Percentiles rank a stretch among this genome's conserved stretches.
Evolutionary conservation across 2,113 vertebrate genomes (phyloP).

Genomic region (Scytalopus superciliaris): DNA sequence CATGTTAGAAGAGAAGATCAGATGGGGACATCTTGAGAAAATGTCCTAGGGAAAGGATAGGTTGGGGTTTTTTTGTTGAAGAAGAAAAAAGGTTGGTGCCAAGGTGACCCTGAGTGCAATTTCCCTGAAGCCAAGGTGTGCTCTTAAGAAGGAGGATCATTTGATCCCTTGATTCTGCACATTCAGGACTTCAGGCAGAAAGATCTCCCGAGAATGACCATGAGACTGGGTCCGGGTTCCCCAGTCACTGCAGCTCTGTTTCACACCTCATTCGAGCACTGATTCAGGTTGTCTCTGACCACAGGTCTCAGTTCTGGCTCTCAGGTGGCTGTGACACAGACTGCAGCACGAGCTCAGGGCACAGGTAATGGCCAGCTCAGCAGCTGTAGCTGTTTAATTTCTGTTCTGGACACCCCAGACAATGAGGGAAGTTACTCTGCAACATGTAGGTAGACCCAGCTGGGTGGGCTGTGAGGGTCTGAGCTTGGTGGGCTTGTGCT

Average conservation of each 20-base stretch:
- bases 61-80: neutral
- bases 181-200: neutral
- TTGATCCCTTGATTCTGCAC: neutral
- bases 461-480: neutral
- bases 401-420: neutral
- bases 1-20: neutral
- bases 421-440: neutral
- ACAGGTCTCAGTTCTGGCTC: neutral
- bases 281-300: neutral
- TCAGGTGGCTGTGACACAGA: neutral
- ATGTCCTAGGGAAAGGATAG: neutral
- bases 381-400: neutral
- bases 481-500: neutral
- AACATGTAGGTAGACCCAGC: fast-evolving
- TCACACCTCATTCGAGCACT: neutral
- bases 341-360: neutral
- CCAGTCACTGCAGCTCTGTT: neutral
- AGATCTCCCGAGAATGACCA: neutral
- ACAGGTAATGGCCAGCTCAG: neutral
- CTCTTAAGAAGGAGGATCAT: neutral
- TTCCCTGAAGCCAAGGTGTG: neutral
- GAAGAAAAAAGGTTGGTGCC: neutral
- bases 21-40: neutral
- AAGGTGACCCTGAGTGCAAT: neutral
- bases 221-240: neutral